Evolutionary conservation across 2,888 invertebrate species (phyloP), one percentile per base, ranked within the genome.

Genomic region (Hydraecia micacea): DNA sequence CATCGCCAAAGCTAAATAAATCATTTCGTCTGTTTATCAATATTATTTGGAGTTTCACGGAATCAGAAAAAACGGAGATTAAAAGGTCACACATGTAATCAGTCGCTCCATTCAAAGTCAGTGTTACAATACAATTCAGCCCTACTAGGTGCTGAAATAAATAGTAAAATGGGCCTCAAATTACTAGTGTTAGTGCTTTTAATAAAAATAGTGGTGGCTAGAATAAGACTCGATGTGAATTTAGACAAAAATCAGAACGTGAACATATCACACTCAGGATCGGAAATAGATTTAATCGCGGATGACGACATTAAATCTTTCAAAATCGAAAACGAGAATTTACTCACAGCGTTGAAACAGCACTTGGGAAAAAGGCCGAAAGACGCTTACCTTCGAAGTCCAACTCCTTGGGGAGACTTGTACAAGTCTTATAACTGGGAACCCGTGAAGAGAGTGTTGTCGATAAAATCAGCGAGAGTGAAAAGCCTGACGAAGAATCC

Each of bases 401-500:
- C 96, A 0, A 96, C 96, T 0, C 96, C 95, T 0, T 96, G 96
- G 96, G 94, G 93, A 0, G 95, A 96, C 87, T 88, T 96, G 7
- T 96, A 95, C 80, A 91, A 92, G 71, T 91, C 77, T 65, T 93
- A 94, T 73, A 88, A 91, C 39, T 96, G 95, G 95, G 93, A 95
- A 77, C 91, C 93, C 86, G 91, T 96, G 0, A 89, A 90, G 0
- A 91, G 90, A 81, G 88, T 94, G 0, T 39, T 95, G 28, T 83
- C 90, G 5, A 83, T 94, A 60, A 92, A 93, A 89, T 93, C 93
- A 0, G 93, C 91, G 3, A 91, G 83, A 85, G 80, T 95, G 0
- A 93, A 90, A 75, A 83, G 73, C 25, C 63, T 92, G 0, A 85
- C 75, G 5, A 92, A 87, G 42, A 88, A 91, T 42, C 93, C 93